Base-by-base conservation (phyloP, 2,888 invertebrate genomes). In the Empis livida region DNA sequence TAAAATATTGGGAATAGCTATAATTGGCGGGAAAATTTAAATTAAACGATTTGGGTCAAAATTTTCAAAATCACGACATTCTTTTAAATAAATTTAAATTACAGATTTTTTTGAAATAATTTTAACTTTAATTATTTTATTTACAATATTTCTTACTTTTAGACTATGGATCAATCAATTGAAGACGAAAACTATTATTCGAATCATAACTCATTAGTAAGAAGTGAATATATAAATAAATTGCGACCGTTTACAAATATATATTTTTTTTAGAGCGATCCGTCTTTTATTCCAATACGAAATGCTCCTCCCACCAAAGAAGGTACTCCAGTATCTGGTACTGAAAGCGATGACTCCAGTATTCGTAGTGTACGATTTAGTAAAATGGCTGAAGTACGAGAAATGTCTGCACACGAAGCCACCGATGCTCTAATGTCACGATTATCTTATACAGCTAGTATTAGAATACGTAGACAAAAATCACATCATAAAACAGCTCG, bases 351-450 rank as follows among this genome's bases (percentile, higher is more conserved):
- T 70, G 93, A 90, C 63, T 86, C 87, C 48, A 83, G 84, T 13
- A 77, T 85, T 49, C 79, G 86, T 54, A 86, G 88, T 47, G 95
- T 95, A 11, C 78, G 94, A 50, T 93, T 93, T 65, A 92, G 86
- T 63, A 91, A 91, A 73, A 75, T 95, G 56, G 88, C 88, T 10
- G 89, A 89, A 75, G 78, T 78, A 53, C 78, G 90, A 1, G 90
- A 91, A 56, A 86, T 91, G 85, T 89, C 89, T 0, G 86, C 89
- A 49, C 78, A 79, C 53, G 86, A 92, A 71, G 96, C 95, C 5
- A 87, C 89, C 40, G 96, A 95, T 62, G 96, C 96, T 10, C 71
- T 92, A 52, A 74, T 94, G 60, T 92, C 96, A 4, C 78, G 96
- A 44, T 74, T 96, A 52, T 94, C 95, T n/a, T 96, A 95, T 75